Percentiles rank a stretch among this genome's conserved stretches.
These are phyloP conservation scores for Malurus elegans DNA, from an alignment of 2,113 vertebrate species.

Conservation along the genomic window DNA sequence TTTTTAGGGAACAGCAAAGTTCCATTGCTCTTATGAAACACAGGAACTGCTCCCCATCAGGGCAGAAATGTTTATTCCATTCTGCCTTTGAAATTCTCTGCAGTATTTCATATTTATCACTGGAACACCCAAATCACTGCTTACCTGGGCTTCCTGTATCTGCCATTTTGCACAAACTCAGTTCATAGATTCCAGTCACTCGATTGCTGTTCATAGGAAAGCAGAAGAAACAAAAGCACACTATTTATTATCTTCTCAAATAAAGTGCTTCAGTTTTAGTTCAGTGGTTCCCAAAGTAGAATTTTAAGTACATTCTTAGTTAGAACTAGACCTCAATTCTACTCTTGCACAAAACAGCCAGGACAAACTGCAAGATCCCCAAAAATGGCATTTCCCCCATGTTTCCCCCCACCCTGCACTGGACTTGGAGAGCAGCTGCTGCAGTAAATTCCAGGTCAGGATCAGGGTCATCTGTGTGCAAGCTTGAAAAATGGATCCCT, in stretches of 20 bases:
- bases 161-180: constrained; percentile 96
- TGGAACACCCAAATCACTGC: neutral
- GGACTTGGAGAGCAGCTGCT: neutral
- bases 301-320: neutral
- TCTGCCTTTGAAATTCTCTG: neutral
- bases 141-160: constrained; percentile 97
- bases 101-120: neutral
- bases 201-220: constrained; percentile 82
- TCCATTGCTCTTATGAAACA: neutral
- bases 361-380: neutral
- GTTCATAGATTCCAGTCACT: constrained; percentile 95
- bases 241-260: neutral
- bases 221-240: neutral
- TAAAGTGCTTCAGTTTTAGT: neutral
- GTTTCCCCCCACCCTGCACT: neutral
- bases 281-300: neutral
- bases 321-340: neutral
- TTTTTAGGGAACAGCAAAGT: neutral
- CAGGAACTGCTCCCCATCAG: neutral
- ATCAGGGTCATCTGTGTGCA: neutral
- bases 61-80: neutral
- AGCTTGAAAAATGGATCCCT: neutral
- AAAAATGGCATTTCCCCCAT: neutral
- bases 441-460: neutral
- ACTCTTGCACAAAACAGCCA: neutral